These are phyloP conservation scores for Drosophila pallidifrons DNA, from an alignment of 1,140 invertebrate genomes.

Conservation along the genomic window DNA sequence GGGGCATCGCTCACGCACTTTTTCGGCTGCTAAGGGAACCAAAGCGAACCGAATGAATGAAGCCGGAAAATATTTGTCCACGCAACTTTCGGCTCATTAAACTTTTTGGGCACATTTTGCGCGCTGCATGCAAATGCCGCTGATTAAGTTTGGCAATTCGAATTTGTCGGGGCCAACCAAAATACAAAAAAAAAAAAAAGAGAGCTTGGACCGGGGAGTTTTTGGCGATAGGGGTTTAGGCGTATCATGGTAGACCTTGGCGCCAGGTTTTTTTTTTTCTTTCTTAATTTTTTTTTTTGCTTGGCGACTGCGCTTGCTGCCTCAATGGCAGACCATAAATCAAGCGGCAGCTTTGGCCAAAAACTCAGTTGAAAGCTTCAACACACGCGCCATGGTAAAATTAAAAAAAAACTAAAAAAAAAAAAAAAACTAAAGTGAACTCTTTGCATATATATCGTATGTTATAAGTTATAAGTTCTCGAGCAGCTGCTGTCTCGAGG, in stretches of 20 bases:
- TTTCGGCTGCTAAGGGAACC: conserved; percentile 21
- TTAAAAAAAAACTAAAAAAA: not conserved
- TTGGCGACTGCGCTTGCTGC: conserved; percentile 49
- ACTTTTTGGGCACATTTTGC: conserved; percentile 71
- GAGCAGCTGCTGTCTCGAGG: conserved; percentile 9
- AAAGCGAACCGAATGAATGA: not conserved
- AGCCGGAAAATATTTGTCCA: conserved; percentile 74
- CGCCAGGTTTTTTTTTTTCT: conserved; percentile 25
- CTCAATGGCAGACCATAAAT: conserved; percentile 62
- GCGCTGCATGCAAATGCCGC: conserved; percentile 73
- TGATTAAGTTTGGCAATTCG: conserved; percentile 59
- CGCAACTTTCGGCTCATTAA: conserved; percentile 62
- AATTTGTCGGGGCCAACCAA: not conserved
- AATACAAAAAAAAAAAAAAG: too few relatives aligned
- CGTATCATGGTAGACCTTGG: conserved; percentile 32
- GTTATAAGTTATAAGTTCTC: not conserved
- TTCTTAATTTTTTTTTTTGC: conserved; percentile 7
- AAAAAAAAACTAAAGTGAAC: not conserved
- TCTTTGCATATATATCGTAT: not conserved
- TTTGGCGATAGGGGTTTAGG: conserved; percentile 2
- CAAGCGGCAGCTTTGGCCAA: conserved; percentile 47
- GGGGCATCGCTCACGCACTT: conserved; percentile 69
- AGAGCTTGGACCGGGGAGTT: too few relatives aligned
- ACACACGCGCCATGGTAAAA: conserved; percentile 29
- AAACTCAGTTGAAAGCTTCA: conserved; percentile 18